Conservation (phyloP, 2,113 vertebrate species). For the Sebastes fasciatus region DNA sequence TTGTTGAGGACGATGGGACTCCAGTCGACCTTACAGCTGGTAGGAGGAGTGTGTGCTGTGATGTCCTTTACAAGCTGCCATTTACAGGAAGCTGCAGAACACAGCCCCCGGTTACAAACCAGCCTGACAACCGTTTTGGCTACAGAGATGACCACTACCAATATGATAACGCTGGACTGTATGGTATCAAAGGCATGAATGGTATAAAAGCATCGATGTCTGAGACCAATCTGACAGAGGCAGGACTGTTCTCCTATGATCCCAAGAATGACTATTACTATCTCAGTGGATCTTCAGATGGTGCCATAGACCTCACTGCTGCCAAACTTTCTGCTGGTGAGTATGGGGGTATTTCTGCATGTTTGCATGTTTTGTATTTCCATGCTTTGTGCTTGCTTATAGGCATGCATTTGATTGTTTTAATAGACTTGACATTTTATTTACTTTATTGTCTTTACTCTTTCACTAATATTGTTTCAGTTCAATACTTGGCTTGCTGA, state of each 20-base stretch:
- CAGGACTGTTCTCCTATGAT: slow-evolving; percentile 90
- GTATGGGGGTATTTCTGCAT: slow-evolving; percentile 81
- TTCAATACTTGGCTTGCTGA: slow-evolving; percentile 14
- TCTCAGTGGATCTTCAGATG: slow-evolving; percentile 86
- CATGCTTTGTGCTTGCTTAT: slow-evolving; percentile 52
- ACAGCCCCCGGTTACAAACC: slow-evolving; percentile 88
- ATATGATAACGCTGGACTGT: slow-evolving; percentile 87
- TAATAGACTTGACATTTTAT: slow-evolving; percentile 48
- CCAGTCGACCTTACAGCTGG: slow-evolving; percentile 96
- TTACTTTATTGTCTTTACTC: slow-evolving; percentile 63
- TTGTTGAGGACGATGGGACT: slow-evolving; percentile 94
- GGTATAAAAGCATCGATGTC: slow-evolving; percentile 92
- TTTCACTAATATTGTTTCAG: slow-evolving; percentile 60
- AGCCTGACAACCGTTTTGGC: slow-evolving; percentile 92
- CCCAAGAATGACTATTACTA: slow-evolving; percentile 92
- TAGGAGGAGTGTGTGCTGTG: slow-evolving; percentile 94
- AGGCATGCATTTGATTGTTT: slow-evolving; percentile 70
- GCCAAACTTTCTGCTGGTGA: slow-evolving; percentile 93
- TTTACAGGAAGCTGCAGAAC: slow-evolving; percentile 94
- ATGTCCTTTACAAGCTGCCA: slow-evolving; percentile 95
- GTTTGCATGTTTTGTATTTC: neutral
- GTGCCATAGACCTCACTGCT: slow-evolving; percentile 96
- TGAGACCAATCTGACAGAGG: slow-evolving; percentile 91
- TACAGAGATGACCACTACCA: slow-evolving; percentile 92
- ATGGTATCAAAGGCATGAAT: slow-evolving; percentile 87